These are phyloP conservation scores for Argyresthia albistria DNA, from an alignment of 2,888 invertebrate species.

Conservation along the genomic window DNA sequence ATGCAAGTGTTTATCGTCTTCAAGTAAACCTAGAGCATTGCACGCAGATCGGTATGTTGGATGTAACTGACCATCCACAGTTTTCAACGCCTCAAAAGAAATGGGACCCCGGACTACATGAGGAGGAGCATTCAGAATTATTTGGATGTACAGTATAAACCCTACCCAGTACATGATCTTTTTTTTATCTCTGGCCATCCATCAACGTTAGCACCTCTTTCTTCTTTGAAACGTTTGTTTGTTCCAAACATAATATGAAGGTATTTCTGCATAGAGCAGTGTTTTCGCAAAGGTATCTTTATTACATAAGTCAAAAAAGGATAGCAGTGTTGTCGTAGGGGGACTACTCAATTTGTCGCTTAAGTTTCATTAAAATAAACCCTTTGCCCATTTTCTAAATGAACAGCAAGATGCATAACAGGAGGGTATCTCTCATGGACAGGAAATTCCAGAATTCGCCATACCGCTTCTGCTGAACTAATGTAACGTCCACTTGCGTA, in stretches of 20 bases:
- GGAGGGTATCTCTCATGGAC: slow-evolving; percentile 19
- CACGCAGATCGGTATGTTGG: slow-evolving; percentile 22
- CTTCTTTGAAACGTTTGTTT: slow-evolving; percentile 16
- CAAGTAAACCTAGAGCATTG: slow-evolving; percentile 16
- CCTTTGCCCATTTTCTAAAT: slow-evolving; percentile 20
- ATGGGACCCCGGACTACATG: slow-evolving; percentile 18
- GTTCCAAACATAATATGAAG: slow-evolving; percentile 20
- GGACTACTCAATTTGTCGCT: slow-evolving; percentile 14
- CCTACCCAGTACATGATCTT: slow-evolving; percentile 16
- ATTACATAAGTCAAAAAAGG: slow-evolving; percentile 29
- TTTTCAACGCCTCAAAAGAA: slow-evolving; percentile 19
- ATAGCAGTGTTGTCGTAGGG: slow-evolving; percentile 21
- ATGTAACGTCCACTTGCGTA: no score
- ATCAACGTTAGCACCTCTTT: slow-evolving; percentile 15
- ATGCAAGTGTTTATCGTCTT: slow-evolving; percentile 25
- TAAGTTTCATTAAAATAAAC: slow-evolving; percentile 29
- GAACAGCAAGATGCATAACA: slow-evolving; percentile 19
- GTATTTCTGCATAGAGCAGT: slow-evolving; percentile 26
- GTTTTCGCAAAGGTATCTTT: slow-evolving; percentile 28
- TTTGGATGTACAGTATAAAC: background rate
- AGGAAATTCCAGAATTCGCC: slow-evolving; percentile 17
- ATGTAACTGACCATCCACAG: slow-evolving; percentile 18
- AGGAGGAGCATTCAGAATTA: slow-evolving; percentile 6
- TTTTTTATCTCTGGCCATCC: slow-evolving; percentile 14
- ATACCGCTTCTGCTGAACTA: slow-evolving; percentile 22